phyloP scores from a whole-genome alignment of 35 echinoderm and acorn worm genomes.

The Lytechinus pictus region DNA sequence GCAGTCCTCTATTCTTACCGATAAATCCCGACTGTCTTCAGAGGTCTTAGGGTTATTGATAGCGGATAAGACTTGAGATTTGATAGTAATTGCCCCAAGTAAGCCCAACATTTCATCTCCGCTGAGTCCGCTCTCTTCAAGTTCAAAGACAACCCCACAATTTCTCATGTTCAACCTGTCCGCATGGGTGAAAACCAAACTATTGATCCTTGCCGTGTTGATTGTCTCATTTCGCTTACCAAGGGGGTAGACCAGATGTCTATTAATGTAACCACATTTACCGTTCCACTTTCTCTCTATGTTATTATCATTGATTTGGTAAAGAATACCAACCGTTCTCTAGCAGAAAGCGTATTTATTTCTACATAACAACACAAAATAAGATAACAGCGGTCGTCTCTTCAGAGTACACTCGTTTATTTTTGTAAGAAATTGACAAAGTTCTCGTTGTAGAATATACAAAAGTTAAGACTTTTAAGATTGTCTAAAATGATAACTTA shows the following conservation, averaged over 20 bases:
- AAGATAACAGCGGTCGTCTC: neutral
- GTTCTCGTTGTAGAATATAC: too few species aligned
- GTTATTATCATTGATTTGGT: neutral
- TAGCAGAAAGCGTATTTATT: too few species aligned
- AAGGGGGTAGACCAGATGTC: neutral
- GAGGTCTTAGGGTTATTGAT: neutral
- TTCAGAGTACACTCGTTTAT: neutral
- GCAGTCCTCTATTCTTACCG: neutral
- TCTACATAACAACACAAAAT: too few species aligned
- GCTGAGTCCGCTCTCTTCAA: neutral
- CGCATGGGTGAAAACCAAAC: neutral
- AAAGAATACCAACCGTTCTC: neutral
- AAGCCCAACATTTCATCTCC: neutral
- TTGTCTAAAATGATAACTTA: too few species aligned
- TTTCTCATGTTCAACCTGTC: neutral
- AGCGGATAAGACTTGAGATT: neutral
- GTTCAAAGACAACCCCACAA: neutral
- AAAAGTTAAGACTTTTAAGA: too few species aligned
- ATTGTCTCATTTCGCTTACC: neutral
- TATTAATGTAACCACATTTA: neutral
- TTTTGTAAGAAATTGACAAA: too few species aligned
- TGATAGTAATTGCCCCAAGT: constrained; percentile 2
- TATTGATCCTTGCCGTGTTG: neutral
- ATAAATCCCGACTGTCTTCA: neutral
- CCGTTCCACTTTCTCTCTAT: neutral